Evolutionary conservation across 2,113 vertebrate species (phyloP), one percentile per base, ranked within the genome.

Genomic region (Nestor notabilis): DNA sequence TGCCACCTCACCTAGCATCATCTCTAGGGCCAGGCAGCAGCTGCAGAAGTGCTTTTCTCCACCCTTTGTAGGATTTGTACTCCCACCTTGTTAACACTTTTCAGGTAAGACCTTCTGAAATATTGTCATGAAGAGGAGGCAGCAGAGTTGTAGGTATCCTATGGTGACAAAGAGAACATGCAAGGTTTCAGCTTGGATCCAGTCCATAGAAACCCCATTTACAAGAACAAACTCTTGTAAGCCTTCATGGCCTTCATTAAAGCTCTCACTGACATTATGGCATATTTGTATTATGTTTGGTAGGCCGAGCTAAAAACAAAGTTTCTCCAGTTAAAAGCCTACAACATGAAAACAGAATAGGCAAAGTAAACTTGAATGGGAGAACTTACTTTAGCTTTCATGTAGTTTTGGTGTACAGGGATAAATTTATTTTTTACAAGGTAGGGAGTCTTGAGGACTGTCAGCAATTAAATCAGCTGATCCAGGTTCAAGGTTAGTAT

Each of bases 111-210:
- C 4, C 71, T 81, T 49, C 9, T n/a, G 19, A 70, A 56, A 63
- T 14, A 27, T 1, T 55, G 24, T 1, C 3, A 11, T 27, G 31
- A 66, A 75, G 24, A 39, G 0, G 0, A 11, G 52, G 7, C 7
- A 33, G 4, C 10, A 24, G 28, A 4, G 3, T 15, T 70, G 3
- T 9, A 70, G 9, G 10, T 1, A 10, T 31, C 28, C 28, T 31
- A 3, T 0, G 0, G 6, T 37, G 27, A 21, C 52, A 68, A 12
- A 74, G 10, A 15, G 11, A 53, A 14, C 3, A 4, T 1, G 7
- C 16, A 80, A 4, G 2, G 4, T 28, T 83, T 80, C 35, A 35
- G 11, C 11, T 77, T 68, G 17, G 8, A 72, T 50, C 6, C 31
- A 58, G 28, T 9, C 31, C 28, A 11, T 10, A 80, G 46, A 77